Evolutionary conservation across 1,140 invertebrate genomes (phyloP), one percentile per base, ranked within the genome.

Genomic region (Solenopsis fugax): DNA sequence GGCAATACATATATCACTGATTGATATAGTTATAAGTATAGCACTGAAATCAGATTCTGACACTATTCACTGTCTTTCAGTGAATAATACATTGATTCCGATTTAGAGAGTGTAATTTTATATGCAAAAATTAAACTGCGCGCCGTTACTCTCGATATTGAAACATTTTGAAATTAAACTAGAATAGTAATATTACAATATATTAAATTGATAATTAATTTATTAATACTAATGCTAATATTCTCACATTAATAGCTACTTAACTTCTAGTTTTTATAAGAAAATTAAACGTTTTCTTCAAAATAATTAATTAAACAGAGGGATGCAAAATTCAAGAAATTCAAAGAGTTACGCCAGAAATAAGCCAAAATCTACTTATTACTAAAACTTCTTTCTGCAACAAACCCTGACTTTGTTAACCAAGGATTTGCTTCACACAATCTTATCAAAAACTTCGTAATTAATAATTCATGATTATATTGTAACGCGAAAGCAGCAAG

Each of bases 381-480:
- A 16, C 13, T 10, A 12, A 4, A n/a, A 72, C 16, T 72, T 54
- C 45, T 4, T 45, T 24, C 18, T n/a, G 41, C 4, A 45, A 48
- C 21, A 48, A 67, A 45, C 37, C 41, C 37, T 48, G 37, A 45
- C 13, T 48, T 45, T 48, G 10, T 18, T 21, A 21, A 10, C 37
- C n/a, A 6, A 48, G 12, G 37, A 18, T 24, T 69, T 6, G 41
- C n/a, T 67, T 45, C 2, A 12, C 5, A 5, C 12, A 18, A 64
- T 62, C 9, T 64, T 45, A 48, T 64, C 16, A 12, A 48, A 77
- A 64, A 64, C 18, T n/a, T 58, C 1, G 34, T 18, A 24, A 18
- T 75, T 45, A 45, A 75, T 60, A 24, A 58, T 60, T 75, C 6
- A 18, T 24, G 12, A 75, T 75, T 60, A 60, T 58, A 58, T 56